These are phyloP conservation scores for Pandemis cinnamomeana DNA, from an alignment of 2,888 invertebrate species.

Conservation along the genomic window DNA sequence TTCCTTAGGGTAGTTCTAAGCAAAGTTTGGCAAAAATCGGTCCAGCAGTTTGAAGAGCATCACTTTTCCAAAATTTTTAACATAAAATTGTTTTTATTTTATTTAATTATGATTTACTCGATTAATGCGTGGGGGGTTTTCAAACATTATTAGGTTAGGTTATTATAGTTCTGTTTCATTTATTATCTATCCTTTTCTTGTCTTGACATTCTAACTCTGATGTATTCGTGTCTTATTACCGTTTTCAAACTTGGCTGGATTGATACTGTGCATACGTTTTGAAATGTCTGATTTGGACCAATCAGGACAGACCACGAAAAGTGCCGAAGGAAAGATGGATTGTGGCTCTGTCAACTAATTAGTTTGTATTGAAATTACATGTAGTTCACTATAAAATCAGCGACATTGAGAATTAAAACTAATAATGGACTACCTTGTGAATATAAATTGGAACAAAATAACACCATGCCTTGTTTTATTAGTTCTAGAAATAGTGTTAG, in stretches of 20 bases:
- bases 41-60: too few species aligned
- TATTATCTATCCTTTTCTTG: too few species aligned
- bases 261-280: slow-evolving; percentile 20
- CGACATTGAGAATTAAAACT: slow-evolving; percentile 59
- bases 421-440: slow-evolving; percentile 83
- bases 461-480: slow-evolving; percentile 87
- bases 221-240: neutral
- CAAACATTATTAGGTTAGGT: too few species aligned
- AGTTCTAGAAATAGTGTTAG: slow-evolving; percentile 87
- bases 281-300: slow-evolving; percentile 81
- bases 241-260: slow-evolving; percentile 26
- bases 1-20: too few species aligned
- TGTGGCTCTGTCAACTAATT: slow-evolving; percentile 75
- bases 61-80: too few species aligned
- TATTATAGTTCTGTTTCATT: too few species aligned
- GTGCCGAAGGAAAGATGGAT: slow-evolving; percentile 80
- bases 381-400: slow-evolving; percentile 62
- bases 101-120: too few species aligned
- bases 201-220: too few species aligned
- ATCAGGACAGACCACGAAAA: slow-evolving; percentile 83
- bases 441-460: slow-evolving; percentile 86
- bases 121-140: too few species aligned
- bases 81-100: too few species aligned
- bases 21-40: too few species aligned
- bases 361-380: slow-evolving; percentile 70